phyloP scores from a whole-genome alignment of 1,140 invertebrate species.

The Nasonia vitripennis region DNA sequence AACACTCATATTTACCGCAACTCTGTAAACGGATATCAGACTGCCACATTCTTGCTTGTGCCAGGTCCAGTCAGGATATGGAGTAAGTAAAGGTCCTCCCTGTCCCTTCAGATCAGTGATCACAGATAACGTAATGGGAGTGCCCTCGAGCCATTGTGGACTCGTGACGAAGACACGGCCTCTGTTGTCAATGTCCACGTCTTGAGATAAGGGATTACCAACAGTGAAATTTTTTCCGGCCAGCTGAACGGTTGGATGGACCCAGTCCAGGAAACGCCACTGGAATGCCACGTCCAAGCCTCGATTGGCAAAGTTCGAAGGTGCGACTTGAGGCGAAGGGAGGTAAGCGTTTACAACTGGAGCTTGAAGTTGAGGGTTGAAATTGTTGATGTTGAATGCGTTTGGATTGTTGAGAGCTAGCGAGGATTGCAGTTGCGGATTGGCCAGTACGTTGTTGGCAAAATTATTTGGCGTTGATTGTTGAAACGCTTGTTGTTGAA shows the following conservation, averaged over 20 bases:
- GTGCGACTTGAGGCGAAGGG: not conserved
- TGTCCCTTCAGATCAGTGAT: constrained; percentile 61
- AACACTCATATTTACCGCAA: constrained; percentile 67
- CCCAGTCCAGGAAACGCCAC: constrained; percentile 72
- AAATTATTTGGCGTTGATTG: too few relatives aligned
- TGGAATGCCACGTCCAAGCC: constrained; percentile 62
- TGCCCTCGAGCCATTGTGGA: constrained; percentile 72
- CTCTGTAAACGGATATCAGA: constrained; percentile 71
- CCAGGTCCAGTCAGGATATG: constrained; percentile 73
- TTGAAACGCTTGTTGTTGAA: not conserved
- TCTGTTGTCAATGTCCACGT: constrained; percentile 68
- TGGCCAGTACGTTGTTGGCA: not conserved
- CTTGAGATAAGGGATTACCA: constrained; percentile 70
- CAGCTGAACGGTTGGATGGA: constrained; percentile 62
- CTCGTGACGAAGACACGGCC: constrained; percentile 72
- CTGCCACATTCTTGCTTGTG: constrained; percentile 66
- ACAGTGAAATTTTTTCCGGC: constrained; percentile 66
- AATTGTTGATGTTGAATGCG: not conserved
- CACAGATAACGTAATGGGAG: constrained; percentile 70
- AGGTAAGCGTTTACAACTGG: not conserved
- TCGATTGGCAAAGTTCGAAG: not conserved
- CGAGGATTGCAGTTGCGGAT: not conserved
- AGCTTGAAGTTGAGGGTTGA: not conserved
- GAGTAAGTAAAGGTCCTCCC: constrained; percentile 68
- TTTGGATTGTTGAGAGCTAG: not conserved